Evolutionary conservation across 2,113 vertebrate species (phyloP).

Genomic region (Ranitomeya variabilis): DNA sequence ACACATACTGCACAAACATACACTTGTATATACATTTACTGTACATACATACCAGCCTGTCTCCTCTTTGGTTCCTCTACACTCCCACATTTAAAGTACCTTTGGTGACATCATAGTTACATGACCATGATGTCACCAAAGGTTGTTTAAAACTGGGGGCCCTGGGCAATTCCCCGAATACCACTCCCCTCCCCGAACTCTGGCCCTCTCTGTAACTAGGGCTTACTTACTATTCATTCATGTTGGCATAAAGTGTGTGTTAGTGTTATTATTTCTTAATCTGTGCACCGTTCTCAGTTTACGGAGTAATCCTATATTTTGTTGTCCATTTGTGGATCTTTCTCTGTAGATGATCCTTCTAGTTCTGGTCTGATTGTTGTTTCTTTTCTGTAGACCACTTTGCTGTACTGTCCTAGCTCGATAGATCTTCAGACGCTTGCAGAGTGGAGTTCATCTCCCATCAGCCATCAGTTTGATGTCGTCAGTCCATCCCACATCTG

Average conservation of each 20-base stretch:
- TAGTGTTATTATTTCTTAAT: background rate
- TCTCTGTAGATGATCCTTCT: background rate
- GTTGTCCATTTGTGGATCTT: background rate
- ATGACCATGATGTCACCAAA: too few species aligned
- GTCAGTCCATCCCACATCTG: constrained; percentile 97
- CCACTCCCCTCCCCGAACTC: too few species aligned
- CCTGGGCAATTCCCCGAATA: too few species aligned
- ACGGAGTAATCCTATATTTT: background rate
- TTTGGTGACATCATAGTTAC: too few species aligned
- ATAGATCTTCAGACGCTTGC: constrained; percentile 93
- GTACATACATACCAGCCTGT: too few species aligned
- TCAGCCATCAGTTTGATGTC: constrained; percentile 98
- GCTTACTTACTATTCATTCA: background rate
- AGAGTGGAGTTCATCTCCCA: constrained; percentile 97
- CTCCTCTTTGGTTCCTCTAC: too few species aligned
- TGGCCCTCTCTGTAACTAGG: too few species aligned
- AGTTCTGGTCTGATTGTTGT: background rate
- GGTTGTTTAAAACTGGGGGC: too few species aligned
- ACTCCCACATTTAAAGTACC: too few species aligned
- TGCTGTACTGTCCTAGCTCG: constrained; percentile 93
- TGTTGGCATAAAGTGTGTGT: background rate
- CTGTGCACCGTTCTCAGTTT: background rate
- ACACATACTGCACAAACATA: too few species aligned
- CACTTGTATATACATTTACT: too few species aligned
- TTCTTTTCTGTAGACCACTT: constrained; percentile 77